A percentile compares a stretch with the other conserved stretches of the same genome.
Conservation (phyloP, 1,140 invertebrate species). For the Drosophila azteca region DNA sequence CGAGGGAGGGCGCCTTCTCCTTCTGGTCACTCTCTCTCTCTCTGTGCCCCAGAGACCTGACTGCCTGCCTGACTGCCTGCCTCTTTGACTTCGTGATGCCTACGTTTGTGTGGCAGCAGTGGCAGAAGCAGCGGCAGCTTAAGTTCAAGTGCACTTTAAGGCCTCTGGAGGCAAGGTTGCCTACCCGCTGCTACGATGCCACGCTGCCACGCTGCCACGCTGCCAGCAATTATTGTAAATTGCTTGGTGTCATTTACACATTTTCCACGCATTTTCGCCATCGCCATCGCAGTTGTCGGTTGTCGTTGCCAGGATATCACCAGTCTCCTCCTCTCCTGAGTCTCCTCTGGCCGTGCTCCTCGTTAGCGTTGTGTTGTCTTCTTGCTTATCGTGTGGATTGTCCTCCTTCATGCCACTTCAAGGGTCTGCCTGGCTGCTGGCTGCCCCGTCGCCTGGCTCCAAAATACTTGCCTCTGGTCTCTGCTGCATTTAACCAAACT, state of each 20-base stretch:
- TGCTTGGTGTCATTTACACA: conserved; percentile 78
- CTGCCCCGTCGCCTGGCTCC: conserved; percentile 17
- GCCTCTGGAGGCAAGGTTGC: conserved; percentile 42
- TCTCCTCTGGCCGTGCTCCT: conserved; percentile 25
- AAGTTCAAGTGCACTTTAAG: conserved; percentile 73
- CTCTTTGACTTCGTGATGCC: conserved; percentile 33
- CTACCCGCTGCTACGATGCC: background rate
- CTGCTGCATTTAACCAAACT: conserved; percentile 44
- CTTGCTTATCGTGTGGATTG: conserved; percentile 52
- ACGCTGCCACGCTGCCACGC: conserved; percentile 32
- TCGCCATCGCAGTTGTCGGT: conserved; percentile 33
- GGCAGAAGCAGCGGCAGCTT: conserved; percentile 30
- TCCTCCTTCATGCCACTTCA: conserved; percentile 18
- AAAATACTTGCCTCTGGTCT: conserved; percentile 15
- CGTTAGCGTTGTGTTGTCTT: conserved; percentile 44
- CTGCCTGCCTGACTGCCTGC: background rate
- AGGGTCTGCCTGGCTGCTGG: conserved; percentile 28
- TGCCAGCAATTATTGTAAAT: conserved; percentile 77
- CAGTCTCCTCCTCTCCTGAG: conserved; percentile 23
- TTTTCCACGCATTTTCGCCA: conserved; percentile 75
- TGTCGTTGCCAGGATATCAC: conserved; percentile 40
- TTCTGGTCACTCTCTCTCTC: conserved; percentile 14
- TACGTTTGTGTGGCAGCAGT: conserved; percentile 3
- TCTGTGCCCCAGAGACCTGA: conserved; percentile 8
- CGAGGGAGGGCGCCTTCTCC: background rate